phyloP scores from a whole-genome alignment of 2,797 vertebrate genomes.

The Phoebastria nigripes region DNA sequence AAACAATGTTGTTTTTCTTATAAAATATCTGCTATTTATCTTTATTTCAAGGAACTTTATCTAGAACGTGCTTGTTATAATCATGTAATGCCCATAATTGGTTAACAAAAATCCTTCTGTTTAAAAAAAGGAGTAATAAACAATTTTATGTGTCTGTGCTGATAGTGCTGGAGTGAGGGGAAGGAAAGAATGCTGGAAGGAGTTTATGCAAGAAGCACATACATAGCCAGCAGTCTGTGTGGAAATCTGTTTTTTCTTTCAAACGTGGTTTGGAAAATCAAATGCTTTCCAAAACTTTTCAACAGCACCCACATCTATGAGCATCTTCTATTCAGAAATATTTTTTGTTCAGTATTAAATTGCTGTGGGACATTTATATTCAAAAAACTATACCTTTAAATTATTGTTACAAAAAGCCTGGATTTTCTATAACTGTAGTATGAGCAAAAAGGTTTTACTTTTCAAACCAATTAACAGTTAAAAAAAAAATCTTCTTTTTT shows the following conservation, averaged over 20 bases:
- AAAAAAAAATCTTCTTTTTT: constrained; percentile 73
- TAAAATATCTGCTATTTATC: neutral
- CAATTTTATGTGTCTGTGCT: neutral
- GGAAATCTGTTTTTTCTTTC: constrained; percentile 56
- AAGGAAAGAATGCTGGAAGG: constrained; percentile 27
- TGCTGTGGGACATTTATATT: neutral
- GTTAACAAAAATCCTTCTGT: neutral
- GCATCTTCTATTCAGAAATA: neutral
- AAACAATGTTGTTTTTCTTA: neutral
- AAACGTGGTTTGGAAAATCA: constrained; percentile 52
- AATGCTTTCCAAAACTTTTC: constrained; percentile 40
- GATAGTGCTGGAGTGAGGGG: constrained; percentile 4
- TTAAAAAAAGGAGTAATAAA: neutral
- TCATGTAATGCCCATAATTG: neutral
- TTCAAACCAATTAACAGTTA: constrained; percentile 71
- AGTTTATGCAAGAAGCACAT: constrained; percentile 6
- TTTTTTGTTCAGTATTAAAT: neutral
- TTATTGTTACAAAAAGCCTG: neutral
- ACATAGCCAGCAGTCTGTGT: constrained; percentile 13
- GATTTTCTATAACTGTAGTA: neutral
- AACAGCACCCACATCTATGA: constrained; percentile 39
- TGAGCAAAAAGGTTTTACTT: neutral
- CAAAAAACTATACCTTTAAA: neutral
- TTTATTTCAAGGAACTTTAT: neutral
- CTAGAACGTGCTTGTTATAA: neutral